Conservation (phyloP, 2,113 vertebrate genomes). For the Cisticola juncidis region DNA sequence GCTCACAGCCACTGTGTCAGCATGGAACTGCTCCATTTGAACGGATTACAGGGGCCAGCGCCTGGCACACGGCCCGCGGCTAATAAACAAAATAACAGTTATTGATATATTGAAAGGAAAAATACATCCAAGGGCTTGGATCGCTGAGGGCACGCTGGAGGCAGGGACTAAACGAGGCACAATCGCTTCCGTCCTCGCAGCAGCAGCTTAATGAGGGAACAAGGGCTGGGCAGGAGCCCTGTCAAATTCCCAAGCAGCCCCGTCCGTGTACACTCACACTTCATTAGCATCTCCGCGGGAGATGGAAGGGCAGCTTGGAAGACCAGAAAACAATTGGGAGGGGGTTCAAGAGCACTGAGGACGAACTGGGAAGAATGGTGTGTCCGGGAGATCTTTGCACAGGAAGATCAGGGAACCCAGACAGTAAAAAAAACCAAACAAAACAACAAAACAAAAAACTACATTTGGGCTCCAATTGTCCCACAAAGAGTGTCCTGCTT, state of each 20-base stretch:
- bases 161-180: neutral
- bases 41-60: neutral
- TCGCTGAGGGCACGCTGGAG: neutral
- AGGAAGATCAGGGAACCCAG: neutral
- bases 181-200: neutral
- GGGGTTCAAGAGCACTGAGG: neutral
- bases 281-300: conserved; percentile 47
- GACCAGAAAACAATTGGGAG: conserved; percentile 7
- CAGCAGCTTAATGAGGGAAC: conserved; percentile 56
- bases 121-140: neutral
- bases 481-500: neutral
- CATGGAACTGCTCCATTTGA: neutral
- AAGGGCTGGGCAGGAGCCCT: conserved; percentile 34
- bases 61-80: neutral
- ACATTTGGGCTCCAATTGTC: neutral
- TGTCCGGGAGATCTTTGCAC: neutral
- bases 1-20: neutral
- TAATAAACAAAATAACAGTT: conserved; percentile 43
- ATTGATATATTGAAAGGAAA: neutral
- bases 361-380: neutral
- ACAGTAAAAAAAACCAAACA: neutral
- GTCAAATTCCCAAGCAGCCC: conserved; percentile 53
- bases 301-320: neutral
- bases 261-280: conserved; percentile 18
- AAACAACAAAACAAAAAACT: too few species aligned